Conservation (phyloP, 2,113 vertebrate species). For the Chloroceryle aenea region DNA sequence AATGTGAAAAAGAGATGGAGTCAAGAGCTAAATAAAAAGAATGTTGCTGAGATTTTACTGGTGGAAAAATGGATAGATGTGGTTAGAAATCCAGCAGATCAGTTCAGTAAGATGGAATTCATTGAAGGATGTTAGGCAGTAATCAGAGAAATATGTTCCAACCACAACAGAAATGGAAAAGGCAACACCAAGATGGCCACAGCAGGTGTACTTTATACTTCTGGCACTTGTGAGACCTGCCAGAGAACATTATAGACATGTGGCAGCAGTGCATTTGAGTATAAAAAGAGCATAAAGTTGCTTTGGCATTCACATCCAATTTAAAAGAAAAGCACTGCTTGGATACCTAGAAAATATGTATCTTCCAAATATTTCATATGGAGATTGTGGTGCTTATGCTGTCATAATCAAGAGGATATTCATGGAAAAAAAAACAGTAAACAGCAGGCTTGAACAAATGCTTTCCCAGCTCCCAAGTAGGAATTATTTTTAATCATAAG, state of each 20-base stretch:
- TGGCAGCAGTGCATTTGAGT: conserved; percentile 11
- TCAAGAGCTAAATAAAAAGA: background rate
- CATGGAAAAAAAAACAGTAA: conserved; percentile 15
- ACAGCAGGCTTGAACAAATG: conserved; percentile 33
- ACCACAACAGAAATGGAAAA: conserved; percentile 12
- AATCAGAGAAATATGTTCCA: background rate
- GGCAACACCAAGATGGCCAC: background rate
- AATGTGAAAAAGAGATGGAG: background rate
- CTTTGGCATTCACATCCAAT: conserved; percentile 7
- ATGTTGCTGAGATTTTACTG: background rate
- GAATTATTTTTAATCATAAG: conserved; percentile 34
- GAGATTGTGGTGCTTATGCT: background rate
- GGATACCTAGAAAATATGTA: background rate
- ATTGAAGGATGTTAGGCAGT: background rate
- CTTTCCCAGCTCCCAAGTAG: background rate
- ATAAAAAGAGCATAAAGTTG: conserved; percentile 20
- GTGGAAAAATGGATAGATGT: background rate
- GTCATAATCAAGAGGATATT: conserved; percentile 48
- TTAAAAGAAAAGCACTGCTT: conserved; percentile 9
- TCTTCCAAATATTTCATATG: conserved; percentile 25
- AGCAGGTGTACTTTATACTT: conserved; percentile 15
- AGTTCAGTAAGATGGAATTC: background rate
- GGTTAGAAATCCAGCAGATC: conserved; percentile 17
- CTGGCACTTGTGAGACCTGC: background rate
- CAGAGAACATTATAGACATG: background rate